Base-by-base conservation (phyloP, 1,140 invertebrate species). In the Berghia stephanieae region DNA sequence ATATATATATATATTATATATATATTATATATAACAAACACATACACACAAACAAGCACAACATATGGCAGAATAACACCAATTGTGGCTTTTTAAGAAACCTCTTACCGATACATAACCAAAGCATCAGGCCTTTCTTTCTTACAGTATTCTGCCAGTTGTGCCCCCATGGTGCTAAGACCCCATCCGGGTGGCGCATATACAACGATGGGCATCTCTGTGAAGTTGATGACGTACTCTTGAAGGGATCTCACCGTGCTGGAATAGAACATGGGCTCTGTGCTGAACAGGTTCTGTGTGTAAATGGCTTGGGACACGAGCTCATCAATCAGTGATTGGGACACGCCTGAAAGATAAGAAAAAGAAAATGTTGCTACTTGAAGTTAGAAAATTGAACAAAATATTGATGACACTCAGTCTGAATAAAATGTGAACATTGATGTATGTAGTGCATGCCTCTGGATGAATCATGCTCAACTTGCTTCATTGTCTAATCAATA, bases 171-270 rank as follows among this genome's bases (percentile, higher is more conserved):
- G 5, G 52, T 63, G 44, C 40, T 60, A 8, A 75, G 72, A 18
- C 52, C 72, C 72, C 52, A 75, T 1, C 72, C 57, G 31, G 57
- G 5, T 42, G 43, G 42, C 3, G 52, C 72, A 10, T 63, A 55
- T 31, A 75, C 38, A 24, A 75, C 38, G 4, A 63, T 75, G 1
- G 72, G 72, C 55, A 75, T 75, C 36, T 49, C 46, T 31, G 70
- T 36, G 2, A 72, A 44, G 2, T 43, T 49, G 40, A 8, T 52
- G 27, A 55, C 27, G 55, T 72, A 72, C 21, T 72, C 70, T 36
- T 72, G 70, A 1, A 75, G 55, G 55, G 38, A 63, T 3, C 24
- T 60, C 10, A 75, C 27, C n/a, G 55, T 75, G 3, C 52, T 21
- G 16, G 52, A 60, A n/a, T 75, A 36, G 6, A 75, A 42, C 5